Conservation (phyloP, 1,140 invertebrate genomes). For the Contarinia nasturtii region DNA sequence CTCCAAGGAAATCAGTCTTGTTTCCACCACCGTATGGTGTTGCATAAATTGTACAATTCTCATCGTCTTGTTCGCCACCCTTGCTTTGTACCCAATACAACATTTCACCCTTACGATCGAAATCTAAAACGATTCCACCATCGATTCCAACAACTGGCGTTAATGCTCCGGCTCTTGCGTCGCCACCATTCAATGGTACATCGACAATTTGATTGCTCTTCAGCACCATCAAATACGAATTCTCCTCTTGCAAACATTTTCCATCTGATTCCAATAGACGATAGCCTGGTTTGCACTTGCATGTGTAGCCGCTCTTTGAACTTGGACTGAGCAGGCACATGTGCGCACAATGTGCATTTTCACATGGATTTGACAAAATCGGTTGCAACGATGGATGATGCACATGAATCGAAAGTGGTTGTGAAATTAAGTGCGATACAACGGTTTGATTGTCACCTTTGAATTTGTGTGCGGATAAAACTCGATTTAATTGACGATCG, state of each 20-base stretch:
- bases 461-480: constrained; percentile 79
- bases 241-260: constrained; percentile 67
- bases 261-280: constrained; percentile 41
- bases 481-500: constrained; percentile 77
- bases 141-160: constrained; percentile 82
- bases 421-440: constrained; percentile 82
- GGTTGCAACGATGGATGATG: constrained; percentile 89
- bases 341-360: constrained; percentile 62
- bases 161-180: constrained; percentile 53
- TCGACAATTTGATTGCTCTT: constrained; percentile 78
- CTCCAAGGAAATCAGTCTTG: constrained; percentile 59
- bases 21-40: constrained; percentile 76
- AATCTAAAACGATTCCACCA: constrained; percentile 77
- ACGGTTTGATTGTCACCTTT: constrained; percentile 78
- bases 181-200: constrained; percentile 51
- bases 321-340: constrained; percentile 75
- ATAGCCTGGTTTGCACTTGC: constrained; percentile 82
- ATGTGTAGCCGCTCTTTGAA: constrained; percentile 49
- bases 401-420: constrained; percentile 85
- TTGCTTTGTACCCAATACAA: constrained; percentile 64
- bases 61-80: constrained; percentile 48
- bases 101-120: constrained; percentile 62
- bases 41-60: constrained; percentile 65
- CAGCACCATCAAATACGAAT: constrained; percentile 76
- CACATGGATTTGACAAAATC: constrained; percentile 64